Base-by-base conservation (phyloP, 1,140 invertebrate species). In the Drosophila nebulosa region DNA sequence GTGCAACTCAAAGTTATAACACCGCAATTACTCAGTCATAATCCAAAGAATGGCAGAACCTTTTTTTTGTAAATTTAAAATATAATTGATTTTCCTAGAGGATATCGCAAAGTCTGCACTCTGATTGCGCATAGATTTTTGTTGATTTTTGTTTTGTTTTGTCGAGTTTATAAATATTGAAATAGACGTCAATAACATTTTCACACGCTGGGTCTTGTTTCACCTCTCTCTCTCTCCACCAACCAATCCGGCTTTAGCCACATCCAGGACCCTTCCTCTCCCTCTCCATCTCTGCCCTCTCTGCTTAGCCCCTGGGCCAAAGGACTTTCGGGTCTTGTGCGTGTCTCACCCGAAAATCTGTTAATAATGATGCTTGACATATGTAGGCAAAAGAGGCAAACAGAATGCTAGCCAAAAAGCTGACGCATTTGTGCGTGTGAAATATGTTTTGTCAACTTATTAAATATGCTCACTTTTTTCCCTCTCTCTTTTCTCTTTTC, bases 381-480 rank as follows among this genome's bases (percentile, higher is more conserved):
- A 80, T 85, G 75, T 69, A 76, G 18, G 18, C 16, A 39, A 16
- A 39, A 46, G 16, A 60, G 30, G 51, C 72, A 72, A 75, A 80
- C 60, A 67, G 56, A 79, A 79, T 79, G 61, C 65, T 74, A 65
- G 30, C 66, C 53, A 58, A 66, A 79, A 73, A 59, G 56, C 74
- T 65, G 74, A 73, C 78, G 78, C 81, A 69, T 78, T 85, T 80
- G 81, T 86, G 81, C 81, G 81, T 86, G 81, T 85, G 81, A 80
- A 85, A 85, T 85, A 85, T 85, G 81, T 85, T 86, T 85, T 85
- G 81, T 86, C 78, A 85, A 86, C 78, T 86, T 86, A 85, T 86
- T 85, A 85, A 86, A 85, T 85, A 85, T 86, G 81, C 81, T 85
- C 81, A 71, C 64, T 86, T 67, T 81, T 67, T 57, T 16, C 46